Percentiles rank a stretch among this genome's conserved stretches.
These are phyloP conservation scores for Penelope pileata DNA, from an alignment of 2,113 vertebrate species.

Conservation along the genomic window DNA sequence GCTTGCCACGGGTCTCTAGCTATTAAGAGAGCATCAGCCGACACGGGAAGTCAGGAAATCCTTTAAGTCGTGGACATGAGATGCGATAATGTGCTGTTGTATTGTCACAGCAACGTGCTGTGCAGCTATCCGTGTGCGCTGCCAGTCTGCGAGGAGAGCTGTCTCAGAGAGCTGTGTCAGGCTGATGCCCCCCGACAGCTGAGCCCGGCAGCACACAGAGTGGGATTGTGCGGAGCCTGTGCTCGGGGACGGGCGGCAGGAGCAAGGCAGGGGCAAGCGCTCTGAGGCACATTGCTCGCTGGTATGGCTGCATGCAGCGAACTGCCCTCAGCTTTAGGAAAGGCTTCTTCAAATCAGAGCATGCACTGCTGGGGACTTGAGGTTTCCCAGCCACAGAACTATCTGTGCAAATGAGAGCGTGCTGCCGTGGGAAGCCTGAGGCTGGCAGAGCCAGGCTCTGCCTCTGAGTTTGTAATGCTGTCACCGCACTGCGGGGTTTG, in stretches of 20 bases:
- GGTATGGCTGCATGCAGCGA: neutral
- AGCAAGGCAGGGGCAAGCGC: neutral
- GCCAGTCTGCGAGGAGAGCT: neutral
- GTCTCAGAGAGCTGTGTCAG: neutral
- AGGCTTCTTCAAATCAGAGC: neutral
- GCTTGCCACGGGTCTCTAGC: constrained; percentile 14
- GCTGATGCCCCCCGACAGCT: constrained; percentile 9
- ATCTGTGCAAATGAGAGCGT: fast-evolving
- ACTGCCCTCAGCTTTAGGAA: neutral
- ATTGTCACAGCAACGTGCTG: constrained; percentile 19
- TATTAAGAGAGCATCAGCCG: constrained; percentile 4
- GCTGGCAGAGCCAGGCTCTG: neutral
- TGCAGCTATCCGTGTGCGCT: neutral
- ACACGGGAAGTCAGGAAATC: constrained; percentile 33
- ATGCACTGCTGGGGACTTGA: neutral
- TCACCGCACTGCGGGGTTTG: neutral
- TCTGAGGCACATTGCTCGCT: neutral
- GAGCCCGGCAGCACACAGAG: constrained; percentile 12
- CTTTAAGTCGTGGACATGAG: constrained; percentile 14
- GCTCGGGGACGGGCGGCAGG: neutral
- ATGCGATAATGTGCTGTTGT: neutral
- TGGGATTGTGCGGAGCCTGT: constrained; percentile 20
- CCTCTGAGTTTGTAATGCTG: neutral
- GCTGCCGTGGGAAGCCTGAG: neutral
- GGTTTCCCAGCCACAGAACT: neutral